These are phyloP conservation scores for Heliconius hermathena DNA, from an alignment of 1,140 invertebrate genomes.

Conservation along the genomic window DNA sequence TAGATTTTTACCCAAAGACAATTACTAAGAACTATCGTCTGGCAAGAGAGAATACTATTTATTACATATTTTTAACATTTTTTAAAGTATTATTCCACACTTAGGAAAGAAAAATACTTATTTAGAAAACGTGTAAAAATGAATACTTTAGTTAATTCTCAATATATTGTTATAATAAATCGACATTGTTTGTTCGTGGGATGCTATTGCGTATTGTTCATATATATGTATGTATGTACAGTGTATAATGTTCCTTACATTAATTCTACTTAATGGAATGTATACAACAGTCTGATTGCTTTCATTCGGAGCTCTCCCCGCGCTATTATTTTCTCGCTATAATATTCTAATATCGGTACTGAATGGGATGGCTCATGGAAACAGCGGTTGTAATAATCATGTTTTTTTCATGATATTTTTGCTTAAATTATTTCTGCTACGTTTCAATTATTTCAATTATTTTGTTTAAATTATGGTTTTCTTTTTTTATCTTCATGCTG, in stretches of 20 bases:
- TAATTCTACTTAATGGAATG: constrained; percentile 45
- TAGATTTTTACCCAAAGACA: too few relatives aligned
- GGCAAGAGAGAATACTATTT: too few relatives aligned
- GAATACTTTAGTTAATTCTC: not conserved
- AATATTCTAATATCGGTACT: constrained; percentile 41
- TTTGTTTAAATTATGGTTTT: too few relatives aligned
- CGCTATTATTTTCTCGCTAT: constrained; percentile 39
- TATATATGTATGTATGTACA: not conserved
- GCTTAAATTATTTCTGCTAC: too few relatives aligned
- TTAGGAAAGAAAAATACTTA: too few relatives aligned
- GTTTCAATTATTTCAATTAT: too few relatives aligned
- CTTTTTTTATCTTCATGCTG: too few relatives aligned
- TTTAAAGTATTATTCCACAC: too few relatives aligned
- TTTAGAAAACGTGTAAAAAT: too few relatives aligned
- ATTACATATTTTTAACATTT: too few relatives aligned
- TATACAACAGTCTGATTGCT: constrained; percentile 45
- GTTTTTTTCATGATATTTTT: not conserved
- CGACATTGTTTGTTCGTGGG: not conserved
- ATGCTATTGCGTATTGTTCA: not conserved
- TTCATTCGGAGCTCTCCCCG: constrained; percentile 27
- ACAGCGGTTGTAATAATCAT: constrained; percentile 7
- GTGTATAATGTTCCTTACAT: constrained; percentile 20
- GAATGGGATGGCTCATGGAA: constrained; percentile 31
- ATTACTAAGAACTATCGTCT: too few relatives aligned
- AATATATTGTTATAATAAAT: not conserved